Conservation (phyloP, 2,888 invertebrate genomes). For the Dryococelus australis region DNA sequence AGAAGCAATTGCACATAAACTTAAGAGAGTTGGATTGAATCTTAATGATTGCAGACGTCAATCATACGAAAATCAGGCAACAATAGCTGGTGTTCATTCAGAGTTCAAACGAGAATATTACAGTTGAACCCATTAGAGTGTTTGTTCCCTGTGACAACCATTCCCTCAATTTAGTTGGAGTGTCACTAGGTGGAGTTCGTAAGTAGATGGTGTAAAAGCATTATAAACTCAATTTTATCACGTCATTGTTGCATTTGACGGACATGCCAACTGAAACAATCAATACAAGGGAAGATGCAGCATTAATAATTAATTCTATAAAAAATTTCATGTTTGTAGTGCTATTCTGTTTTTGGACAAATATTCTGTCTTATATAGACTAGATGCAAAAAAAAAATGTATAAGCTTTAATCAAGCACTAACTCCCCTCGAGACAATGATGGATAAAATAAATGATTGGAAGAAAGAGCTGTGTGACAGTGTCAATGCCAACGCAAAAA, state of each 20-base stretch:
- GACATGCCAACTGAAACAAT: constrained; percentile 13
- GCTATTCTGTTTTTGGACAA: not conserved
- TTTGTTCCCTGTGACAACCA: not conserved
- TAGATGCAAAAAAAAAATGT: not conserved
- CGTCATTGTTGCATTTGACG: not conserved
- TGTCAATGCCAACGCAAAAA: not conserved
- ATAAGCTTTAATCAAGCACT: constrained; percentile 6
- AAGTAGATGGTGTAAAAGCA: not conserved
- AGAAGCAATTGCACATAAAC: not conserved
- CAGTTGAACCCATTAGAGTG: not conserved
- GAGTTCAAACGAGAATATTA: not conserved
- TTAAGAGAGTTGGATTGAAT: not conserved
- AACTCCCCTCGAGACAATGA: not conserved
- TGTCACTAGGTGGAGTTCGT: not conserved
- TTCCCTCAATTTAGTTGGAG: constrained; percentile 3
- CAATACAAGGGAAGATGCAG: not conserved
- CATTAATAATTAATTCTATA: not conserved
- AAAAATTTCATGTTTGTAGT: not conserved
- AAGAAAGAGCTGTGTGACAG: constrained; percentile 12
- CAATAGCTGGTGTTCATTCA: not conserved
- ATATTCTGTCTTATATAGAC: not conserved
- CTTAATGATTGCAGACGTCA: not conserved
- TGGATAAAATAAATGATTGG: not conserved
- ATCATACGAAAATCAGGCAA: not conserved
- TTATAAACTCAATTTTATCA: not conserved